Percentiles rank a stretch among this genome's conserved stretches.
Evolutionary conservation across 2,888 invertebrate species (phyloP).

Genomic region (Aphodius granarius): DNA sequence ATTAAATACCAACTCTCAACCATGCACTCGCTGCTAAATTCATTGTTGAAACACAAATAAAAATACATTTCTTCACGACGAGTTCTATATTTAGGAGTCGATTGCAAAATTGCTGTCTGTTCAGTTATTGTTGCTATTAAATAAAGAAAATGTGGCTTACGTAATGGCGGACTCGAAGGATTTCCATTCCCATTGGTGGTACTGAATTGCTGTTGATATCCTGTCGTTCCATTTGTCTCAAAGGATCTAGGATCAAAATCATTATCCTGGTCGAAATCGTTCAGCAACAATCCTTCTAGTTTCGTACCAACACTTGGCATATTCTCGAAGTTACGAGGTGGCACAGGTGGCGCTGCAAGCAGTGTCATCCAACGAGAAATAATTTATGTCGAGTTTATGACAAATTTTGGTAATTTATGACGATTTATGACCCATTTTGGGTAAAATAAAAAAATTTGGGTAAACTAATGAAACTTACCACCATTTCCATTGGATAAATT

Average conservation of each 20-base stretch:
- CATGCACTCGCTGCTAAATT: not conserved
- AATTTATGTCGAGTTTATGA: too few relatives aligned
- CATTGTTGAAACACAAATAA: not conserved
- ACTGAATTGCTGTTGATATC: slow-evolving; percentile 37
- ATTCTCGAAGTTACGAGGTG: slow-evolving; percentile 55
- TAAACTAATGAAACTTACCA: slow-evolving; percentile 39
- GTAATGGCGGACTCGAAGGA: slow-evolving; percentile 62
- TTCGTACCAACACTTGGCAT: slow-evolving; percentile 70
- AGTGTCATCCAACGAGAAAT: slow-evolving; percentile 9
- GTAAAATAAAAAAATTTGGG: slow-evolving; percentile 10
- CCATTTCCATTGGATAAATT: slow-evolving; percentile 44
- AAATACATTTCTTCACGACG: slow-evolving; percentile 9
- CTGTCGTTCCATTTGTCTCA: slow-evolving; percentile 60
- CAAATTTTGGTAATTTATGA: too few relatives aligned
- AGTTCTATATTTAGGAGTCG: not conserved
- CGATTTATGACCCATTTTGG: too few relatives aligned
- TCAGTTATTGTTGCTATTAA: too few relatives aligned
- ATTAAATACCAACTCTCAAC: not conserved
- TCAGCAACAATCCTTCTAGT: slow-evolving; percentile 74
- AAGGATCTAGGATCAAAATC: slow-evolving; percentile 89
- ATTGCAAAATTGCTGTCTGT: not conserved
- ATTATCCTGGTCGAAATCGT: slow-evolving; percentile 77
- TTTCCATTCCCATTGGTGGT: slow-evolving; percentile 43
- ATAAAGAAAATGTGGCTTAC: slow-evolving; percentile 59
- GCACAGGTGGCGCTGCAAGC: slow-evolving; percentile 53